Base-by-base conservation (phyloP, 2,888 invertebrate species). In the Drosophila neonasuta region DNA sequence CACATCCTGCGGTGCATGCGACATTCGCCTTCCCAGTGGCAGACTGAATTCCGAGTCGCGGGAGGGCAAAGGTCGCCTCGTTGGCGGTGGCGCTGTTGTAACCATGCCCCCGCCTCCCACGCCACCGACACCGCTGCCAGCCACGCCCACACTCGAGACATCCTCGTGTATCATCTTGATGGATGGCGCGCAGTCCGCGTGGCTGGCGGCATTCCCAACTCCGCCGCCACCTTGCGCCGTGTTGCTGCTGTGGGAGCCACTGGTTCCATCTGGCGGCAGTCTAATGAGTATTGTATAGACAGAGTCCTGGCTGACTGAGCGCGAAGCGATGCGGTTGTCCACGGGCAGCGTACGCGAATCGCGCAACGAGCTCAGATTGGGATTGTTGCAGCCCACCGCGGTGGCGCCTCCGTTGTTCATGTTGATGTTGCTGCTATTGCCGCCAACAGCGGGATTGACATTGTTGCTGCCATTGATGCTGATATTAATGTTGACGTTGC, bases 201-300 rank as follows among this genome's bases (percentile, higher is more conserved):
- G 86, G 2, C 10, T 45, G 29, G 24, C 20, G 9, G 56, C 39
- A 17, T 42, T 46, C 44, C 34, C 36, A 11, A 11, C 51, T n/a
- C 30, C 50, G n/a, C 30, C 49, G 6, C 48, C 45, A n/a, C 41
- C 54, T 24, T 1, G n/a, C n/a, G 63, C 62, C 7, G 77, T 77
- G 6, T 68, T 57, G n/a, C 78, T 79, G 51, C 86, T 80, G 52
- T 77, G 86, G 0, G 67, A 77, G 5, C 92, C 92, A 54, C 73
- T 87, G 8, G 87, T 89, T 24, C 90, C 89, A 66, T 93, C 93
- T 61, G 94, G 93, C 15, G 97, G 97, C 79, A 98, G 92, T 84
- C 96, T 93, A 86, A 98, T 98, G 72, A 98, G 92, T 88, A 98
- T 98, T 64, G 98, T 98, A 92, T 98, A 98, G 45, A 97, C 96